These are phyloP conservation scores for Empidonax alnorum DNA, from an alignment of 2,113 vertebrate species.

Conservation along the genomic window DNA sequence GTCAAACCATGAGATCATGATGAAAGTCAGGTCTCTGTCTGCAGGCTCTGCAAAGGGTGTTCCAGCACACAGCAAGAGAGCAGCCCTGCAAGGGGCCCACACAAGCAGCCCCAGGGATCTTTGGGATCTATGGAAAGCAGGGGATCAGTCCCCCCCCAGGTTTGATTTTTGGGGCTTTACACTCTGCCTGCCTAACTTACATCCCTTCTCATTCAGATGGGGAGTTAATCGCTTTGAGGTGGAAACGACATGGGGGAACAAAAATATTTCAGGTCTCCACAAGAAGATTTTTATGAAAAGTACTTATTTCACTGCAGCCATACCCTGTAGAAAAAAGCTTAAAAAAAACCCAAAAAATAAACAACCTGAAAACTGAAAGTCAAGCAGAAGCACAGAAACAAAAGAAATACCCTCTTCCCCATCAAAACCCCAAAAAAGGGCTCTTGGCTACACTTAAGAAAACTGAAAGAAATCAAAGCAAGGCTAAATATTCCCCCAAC, in stretches of 20 bases:
- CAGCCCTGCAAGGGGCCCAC: not conserved
- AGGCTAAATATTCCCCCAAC: not conserved
- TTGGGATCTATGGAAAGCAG: not conserved
- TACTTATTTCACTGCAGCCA: not conserved
- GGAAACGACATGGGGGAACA: not conserved
- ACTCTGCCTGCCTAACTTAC: not conserved
- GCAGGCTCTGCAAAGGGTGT: not conserved
- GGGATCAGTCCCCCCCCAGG: not conserved
- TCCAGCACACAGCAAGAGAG: not conserved
- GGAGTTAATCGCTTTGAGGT: not conserved
- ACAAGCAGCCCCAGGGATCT: not conserved
- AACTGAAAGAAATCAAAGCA: not conserved
- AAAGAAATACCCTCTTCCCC: not conserved
- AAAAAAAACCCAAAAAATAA: too few relatives aligned
- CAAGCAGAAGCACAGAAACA: not conserved
- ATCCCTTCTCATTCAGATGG: not conserved
- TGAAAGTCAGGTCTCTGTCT: not conserved
- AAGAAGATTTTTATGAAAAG: not conserved
- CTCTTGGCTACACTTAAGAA: not conserved
- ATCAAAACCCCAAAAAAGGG: not conserved
- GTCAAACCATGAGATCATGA: not conserved
- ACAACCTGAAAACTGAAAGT: not conserved
- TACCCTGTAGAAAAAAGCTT: not conserved
- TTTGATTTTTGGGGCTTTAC: not conserved
- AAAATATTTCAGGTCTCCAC: not conserved